Percentiles rank a stretch among this genome's conserved stretches.
These are phyloP conservation scores for Saimiri boliviensis DNA, from an alignment of 2,113 vertebrate genomes.

Conservation along the genomic window DNA sequence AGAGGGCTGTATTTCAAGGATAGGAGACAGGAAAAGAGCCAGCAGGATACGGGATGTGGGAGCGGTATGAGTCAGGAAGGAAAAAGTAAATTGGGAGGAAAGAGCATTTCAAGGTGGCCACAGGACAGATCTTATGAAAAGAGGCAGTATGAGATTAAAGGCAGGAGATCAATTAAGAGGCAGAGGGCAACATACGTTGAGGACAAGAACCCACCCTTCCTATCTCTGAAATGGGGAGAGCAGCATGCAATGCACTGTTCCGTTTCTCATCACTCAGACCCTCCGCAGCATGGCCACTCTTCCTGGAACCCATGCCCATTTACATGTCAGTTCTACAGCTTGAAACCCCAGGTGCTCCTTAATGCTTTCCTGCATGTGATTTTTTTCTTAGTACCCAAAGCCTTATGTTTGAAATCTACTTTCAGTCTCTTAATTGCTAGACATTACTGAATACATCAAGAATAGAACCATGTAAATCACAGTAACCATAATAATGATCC, in stretches of 20 bases:
- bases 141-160: neutral
- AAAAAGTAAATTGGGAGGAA: neutral
- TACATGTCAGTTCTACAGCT: neutral
- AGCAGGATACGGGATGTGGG: too few species aligned
- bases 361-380: neutral
- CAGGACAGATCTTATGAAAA: neutral
- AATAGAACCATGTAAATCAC: neutral
- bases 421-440: constrained; percentile 46
- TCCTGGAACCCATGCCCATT: neutral
- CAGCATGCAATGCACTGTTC: neutral
- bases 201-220: neutral
- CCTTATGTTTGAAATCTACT: neutral
- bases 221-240: neutral
- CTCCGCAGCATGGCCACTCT: neutral
- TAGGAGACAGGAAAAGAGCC: neutral
- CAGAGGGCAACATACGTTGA: neutral
- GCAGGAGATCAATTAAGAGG: neutral
- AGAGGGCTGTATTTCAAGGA: neutral
- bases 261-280: neutral
- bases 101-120: neutral
- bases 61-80: neutral
- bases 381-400: neutral
- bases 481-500: neutral
- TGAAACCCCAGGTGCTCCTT: neutral
- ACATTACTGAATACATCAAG: neutral